Evolutionary conservation across 2,113 vertebrate genomes (phyloP), one percentile per base, ranked within the genome.

Genomic region (Anguilla rostrata): DNA sequence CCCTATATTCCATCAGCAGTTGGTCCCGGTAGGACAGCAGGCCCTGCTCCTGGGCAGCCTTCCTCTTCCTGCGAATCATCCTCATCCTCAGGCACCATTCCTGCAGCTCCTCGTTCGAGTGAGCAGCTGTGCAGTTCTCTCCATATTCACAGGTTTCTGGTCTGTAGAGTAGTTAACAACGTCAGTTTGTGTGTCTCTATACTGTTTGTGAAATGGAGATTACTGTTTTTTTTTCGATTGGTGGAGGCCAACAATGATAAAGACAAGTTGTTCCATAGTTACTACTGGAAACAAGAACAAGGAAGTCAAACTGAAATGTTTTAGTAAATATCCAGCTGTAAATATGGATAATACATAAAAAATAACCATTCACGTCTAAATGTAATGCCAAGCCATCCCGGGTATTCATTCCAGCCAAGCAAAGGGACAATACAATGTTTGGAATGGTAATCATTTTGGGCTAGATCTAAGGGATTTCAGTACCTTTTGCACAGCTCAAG

Each of bases 21-120:
- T 86, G 88, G 39, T 96, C 95, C 87, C 92, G 95, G 83, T 98
- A 98, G 80, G 95, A 91, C 90, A 96, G 86, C 0, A 98, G 94
- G 63, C 97, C 97, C 0, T 97, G 96, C 39, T 93, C 89, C 86
- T 93, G 92, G 0, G 96, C 96, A 0, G 88, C 83, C 80, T 89
- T 90, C 88, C 91, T 95, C 60, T 95, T 95, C 41, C 92, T 92
- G 60, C 83, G 0, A 0, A 53, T 88, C 2, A 89, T 90, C 82
- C 88, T 89, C 7, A 86, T 82, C 71, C 97, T 92, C 92, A 92
- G 94, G 39, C 93, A 88, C 98, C 98, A 98, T 89, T 99, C 98
- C 90, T 95, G 90, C 79, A 97, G 95, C 85, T 99, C 98, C 71
- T 95, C 94, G 0, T 11, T 1, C 0, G 96, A 97, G 78, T 98